Conservation (phyloP, 2,113 vertebrate species). For the Sarotherodon lohbergeri region DNA sequence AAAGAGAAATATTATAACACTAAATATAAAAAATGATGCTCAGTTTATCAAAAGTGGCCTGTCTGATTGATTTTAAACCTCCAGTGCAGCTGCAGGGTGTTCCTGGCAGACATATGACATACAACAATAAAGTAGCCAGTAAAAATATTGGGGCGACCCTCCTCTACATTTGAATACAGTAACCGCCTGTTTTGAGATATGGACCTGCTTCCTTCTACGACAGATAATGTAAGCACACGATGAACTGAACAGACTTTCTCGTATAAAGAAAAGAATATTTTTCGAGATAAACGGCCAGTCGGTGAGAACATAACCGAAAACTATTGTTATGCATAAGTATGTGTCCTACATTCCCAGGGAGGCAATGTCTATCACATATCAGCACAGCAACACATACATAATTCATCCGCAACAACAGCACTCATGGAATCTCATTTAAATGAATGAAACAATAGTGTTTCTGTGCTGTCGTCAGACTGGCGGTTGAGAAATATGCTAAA, state of each 20-base stretch:
- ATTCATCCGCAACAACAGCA: slow-evolving; percentile 55
- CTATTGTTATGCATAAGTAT: slow-evolving; percentile 70
- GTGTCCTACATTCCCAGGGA: slow-evolving; percentile 68
- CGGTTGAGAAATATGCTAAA: slow-evolving; percentile 46
- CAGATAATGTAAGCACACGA: background rate
- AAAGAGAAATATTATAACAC: background rate
- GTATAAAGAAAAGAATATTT: background rate
- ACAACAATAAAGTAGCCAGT: background rate
- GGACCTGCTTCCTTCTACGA: background rate
- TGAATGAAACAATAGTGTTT: slow-evolving; percentile 60
- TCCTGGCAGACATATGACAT: accelerated
- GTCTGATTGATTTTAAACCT: background rate
- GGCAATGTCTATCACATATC: slow-evolving; percentile 54
- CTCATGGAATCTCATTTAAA: slow-evolving; percentile 58
- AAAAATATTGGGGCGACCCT: background rate
- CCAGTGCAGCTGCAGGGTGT: background rate
- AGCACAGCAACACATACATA: slow-evolving; percentile 59
- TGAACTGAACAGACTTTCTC: background rate
- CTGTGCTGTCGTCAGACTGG: slow-evolving; percentile 46
- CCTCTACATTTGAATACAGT: background rate
- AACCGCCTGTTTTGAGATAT: background rate
- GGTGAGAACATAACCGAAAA: slow-evolving; percentile 57
- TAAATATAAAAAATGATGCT: background rate
- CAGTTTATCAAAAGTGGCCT: background rate
- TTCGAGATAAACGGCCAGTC: slow-evolving; percentile 25